These are phyloP conservation scores for Cricetomys ansorgei DNA, from an alignment of 2,113 vertebrate genomes.

Conservation along the genomic window DNA sequence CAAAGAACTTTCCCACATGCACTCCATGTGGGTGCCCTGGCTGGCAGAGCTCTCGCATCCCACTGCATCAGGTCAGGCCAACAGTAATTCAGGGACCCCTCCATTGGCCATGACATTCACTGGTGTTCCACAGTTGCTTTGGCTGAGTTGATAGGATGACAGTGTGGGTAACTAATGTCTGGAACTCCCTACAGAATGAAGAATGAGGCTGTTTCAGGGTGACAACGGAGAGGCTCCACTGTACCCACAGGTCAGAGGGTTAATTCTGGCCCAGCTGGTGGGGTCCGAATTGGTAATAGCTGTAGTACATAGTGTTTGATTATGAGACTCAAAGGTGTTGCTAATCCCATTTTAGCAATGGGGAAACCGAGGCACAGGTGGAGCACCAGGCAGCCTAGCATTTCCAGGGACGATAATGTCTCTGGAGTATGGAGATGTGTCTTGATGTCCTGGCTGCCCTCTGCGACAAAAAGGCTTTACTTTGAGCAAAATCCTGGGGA, in stretches of 20 bases:
- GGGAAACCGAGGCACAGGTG: background rate
- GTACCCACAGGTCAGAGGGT: background rate
- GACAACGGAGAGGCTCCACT: background rate
- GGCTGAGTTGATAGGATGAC: background rate
- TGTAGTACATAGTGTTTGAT: background rate
- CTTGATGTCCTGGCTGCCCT: no score
- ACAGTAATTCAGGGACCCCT: no score
- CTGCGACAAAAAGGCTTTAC: background rate
- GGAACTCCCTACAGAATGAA: conserved; percentile 32
- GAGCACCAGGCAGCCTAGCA: background rate
- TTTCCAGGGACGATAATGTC: background rate
- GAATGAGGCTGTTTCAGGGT: background rate
- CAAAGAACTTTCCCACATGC: background rate
- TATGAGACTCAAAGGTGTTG: background rate
- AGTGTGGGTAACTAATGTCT: background rate
- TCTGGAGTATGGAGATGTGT: accelerated
- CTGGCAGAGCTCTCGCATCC: background rate
- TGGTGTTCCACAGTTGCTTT: background rate
- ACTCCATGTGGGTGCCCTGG: background rate
- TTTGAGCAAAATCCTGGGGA: background rate
- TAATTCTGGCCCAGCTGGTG: background rate
- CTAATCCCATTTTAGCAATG: background rate
- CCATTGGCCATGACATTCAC: background rate
- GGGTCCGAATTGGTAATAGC: background rate
- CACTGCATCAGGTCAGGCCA: background rate